phyloP scores from a whole-genome alignment of 2,888 invertebrate species.

The Keiferia lycopersicella region DNA sequence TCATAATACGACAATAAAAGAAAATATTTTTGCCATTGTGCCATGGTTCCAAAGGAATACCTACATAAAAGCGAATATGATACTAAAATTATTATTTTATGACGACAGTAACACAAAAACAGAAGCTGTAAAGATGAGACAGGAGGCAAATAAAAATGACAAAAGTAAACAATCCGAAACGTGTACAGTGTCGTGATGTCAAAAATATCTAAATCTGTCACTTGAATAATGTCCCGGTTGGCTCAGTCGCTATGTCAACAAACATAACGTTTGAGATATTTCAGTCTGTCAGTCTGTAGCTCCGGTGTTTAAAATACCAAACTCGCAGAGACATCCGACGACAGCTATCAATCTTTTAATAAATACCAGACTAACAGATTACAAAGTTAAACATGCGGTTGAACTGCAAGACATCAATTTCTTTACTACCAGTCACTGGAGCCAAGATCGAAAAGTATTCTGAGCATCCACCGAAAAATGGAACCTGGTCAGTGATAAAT shows the following conservation, averaged over 20 bases:
- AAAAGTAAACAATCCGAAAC: conserved; percentile 32
- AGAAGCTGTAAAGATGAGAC: conserved; percentile 6
- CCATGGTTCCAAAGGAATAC: neutral
- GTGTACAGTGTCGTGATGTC: conserved; percentile 41
- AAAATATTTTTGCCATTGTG: no score
- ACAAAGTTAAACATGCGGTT: conserved; percentile 32
- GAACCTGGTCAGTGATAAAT: conserved; percentile 47
- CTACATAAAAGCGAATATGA: neutral
- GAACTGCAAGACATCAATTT: conserved; percentile 29
- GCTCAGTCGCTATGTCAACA: conserved; percentile 61
- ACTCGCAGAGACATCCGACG: conserved; percentile 71
- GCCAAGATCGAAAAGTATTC: conserved; percentile 27
- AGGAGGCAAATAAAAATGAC: conserved; percentile 20
- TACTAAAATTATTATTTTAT: neutral
- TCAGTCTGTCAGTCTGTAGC: conserved; percentile 61
- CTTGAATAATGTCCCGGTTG: conserved; percentile 57
- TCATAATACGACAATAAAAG: neutral
- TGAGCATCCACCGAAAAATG: conserved; percentile 33
- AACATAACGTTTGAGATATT: conserved; percentile 69
- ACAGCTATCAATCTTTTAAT: conserved; percentile 76
- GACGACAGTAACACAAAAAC: conserved; percentile 12
- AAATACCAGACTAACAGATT: conserved; percentile 62
- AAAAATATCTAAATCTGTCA: conserved; percentile 63
- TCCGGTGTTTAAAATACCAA: conserved; percentile 63
- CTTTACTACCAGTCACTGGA: conserved; percentile 32